phyloP scores from a whole-genome alignment of 1,140 invertebrate species.

The Stegodyphus mimosarum region DNA sequence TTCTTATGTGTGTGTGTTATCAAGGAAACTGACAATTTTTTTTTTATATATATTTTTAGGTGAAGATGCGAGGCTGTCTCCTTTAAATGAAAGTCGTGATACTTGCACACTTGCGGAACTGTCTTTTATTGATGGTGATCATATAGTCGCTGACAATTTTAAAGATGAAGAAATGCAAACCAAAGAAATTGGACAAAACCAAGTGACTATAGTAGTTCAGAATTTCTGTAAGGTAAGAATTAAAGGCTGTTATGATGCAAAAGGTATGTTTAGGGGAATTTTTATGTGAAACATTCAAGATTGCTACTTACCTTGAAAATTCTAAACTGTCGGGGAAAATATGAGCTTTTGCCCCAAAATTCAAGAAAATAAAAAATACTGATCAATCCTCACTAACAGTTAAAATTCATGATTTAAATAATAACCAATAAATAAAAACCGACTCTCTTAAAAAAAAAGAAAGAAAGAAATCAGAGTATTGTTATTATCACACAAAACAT shows the following conservation, averaged over 20 bases:
- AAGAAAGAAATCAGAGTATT: too few species aligned
- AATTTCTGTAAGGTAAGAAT: slow-evolving; percentile 42
- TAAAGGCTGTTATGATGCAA: not conserved
- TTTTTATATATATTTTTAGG: slow-evolving; percentile 4
- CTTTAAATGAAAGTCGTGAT: slow-evolving; percentile 35
- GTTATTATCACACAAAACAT: too few species aligned
- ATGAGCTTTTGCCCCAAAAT: too few species aligned
- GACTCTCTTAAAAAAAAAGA: too few species aligned
- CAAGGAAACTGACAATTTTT: not conserved
- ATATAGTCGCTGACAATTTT: slow-evolving; percentile 23
- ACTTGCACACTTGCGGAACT: slow-evolving; percentile 29
- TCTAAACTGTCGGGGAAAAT: not conserved
- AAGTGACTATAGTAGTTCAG: slow-evolving; percentile 27
- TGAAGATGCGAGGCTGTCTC: slow-evolving; percentile 30
- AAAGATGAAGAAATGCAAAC: slow-evolving; percentile 9
- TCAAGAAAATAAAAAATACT: too few species aligned
- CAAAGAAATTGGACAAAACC: not conserved
- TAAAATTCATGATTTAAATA: too few species aligned
- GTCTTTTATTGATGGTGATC: slow-evolving; percentile 52
- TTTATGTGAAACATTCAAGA: too few species aligned
- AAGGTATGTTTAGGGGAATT: not conserved
- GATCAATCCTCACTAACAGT: too few species aligned
- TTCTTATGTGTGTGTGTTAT: too few species aligned
- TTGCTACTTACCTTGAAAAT: too few species aligned
- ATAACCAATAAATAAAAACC: too few species aligned